These are phyloP conservation scores for Sphenopsis melanotis DNA, from an alignment of 2,797 vertebrate genomes.

Conservation along the genomic window DNA sequence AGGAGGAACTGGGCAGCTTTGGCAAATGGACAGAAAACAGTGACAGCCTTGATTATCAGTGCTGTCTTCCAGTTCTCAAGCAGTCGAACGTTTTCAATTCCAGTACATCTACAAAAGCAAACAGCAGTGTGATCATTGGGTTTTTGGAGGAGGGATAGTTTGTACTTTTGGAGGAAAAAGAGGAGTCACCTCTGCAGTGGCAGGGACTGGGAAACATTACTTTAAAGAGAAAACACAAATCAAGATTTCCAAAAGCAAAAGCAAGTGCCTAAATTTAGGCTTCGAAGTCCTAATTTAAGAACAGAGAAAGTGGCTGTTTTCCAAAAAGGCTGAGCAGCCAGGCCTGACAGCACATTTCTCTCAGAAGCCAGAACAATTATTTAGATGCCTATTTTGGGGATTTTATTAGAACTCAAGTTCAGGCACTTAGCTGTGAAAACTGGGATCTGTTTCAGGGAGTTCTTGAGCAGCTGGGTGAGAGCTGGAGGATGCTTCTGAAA, in stretches of 20 bases:
- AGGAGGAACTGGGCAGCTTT: neutral
- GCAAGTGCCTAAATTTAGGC: slow-evolving; percentile 17
- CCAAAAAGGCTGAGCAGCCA: slow-evolving; percentile 1
- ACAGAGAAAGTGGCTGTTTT: slow-evolving; percentile 1
- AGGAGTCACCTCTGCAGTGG: neutral
- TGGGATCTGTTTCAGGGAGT: neutral
- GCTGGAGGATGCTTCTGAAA: neutral
- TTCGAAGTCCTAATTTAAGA: slow-evolving; percentile 3
- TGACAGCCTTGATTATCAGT: neutral
- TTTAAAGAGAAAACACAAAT: neutral
- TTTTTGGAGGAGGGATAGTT: neutral
- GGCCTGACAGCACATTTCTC: neutral
- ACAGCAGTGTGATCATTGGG: rapidly evolving
- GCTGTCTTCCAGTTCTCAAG: neutral
- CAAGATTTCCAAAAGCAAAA: slow-evolving; percentile 30
- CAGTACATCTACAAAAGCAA: neutral
- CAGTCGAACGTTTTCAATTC: neutral
- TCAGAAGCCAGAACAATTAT: neutral
- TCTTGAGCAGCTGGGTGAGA: neutral
- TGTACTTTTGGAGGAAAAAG: neutral
- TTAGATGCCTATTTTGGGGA: slow-evolving; percentile 43
- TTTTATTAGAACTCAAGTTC: neutral
- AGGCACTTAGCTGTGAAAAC: neutral
- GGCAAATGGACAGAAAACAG: neutral
- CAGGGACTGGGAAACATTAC: neutral